Base-by-base conservation (phyloP, 2,113 vertebrate genomes). In the Pygoscelis antarcticus region DNA sequence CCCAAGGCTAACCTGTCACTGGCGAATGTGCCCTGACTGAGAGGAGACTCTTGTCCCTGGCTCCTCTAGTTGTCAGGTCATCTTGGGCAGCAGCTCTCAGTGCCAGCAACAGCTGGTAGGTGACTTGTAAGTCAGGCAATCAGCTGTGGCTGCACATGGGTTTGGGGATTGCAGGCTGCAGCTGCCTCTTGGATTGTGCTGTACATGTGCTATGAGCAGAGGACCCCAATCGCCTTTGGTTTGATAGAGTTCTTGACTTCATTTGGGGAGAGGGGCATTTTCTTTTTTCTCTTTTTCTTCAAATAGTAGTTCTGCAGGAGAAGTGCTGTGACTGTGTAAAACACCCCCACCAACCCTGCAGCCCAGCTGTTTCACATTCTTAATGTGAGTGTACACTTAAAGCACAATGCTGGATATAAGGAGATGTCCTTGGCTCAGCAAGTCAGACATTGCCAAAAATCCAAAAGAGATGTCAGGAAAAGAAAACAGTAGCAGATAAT, bases 181-280 rank as follows among this genome's bases (percentile, higher is more conserved):
- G 64, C 64, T 60, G 66, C 60, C n/a, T 66, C n/a, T 36, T 22
- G 34, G 25, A 1, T 51, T 49, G 25, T 82, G 58, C 46, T 1
- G 0, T 29, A 25, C 30, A 42, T 47, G 21, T 23, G 15, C 17
- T 79, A n/a, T 47, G n/a, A 83, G 44, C 34, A 66, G 51, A 22
- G 51, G 22, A 9, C 16, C 8, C 19, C 0, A 0, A 21, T 44
- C 9, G 11, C 2, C 9, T 51, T 55, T 57, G 42, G 17, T 69
- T 57, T 44, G 30, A 10, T 29, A 20, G 46, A 42, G 7, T 62
- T 69, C 30, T 44, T 29, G 13, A 40, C 17, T 25, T 61, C 13
- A 21, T 55, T 30, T 69, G 32, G 20, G 9, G 22, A 40, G 22
- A 8, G 30, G 7, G 5, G 4, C 8, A 1, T 27, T 54, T 65